phyloP scores from a whole-genome alignment of 2,888 invertebrate genomes.

The Drosophila nr. perissopoda region DNA sequence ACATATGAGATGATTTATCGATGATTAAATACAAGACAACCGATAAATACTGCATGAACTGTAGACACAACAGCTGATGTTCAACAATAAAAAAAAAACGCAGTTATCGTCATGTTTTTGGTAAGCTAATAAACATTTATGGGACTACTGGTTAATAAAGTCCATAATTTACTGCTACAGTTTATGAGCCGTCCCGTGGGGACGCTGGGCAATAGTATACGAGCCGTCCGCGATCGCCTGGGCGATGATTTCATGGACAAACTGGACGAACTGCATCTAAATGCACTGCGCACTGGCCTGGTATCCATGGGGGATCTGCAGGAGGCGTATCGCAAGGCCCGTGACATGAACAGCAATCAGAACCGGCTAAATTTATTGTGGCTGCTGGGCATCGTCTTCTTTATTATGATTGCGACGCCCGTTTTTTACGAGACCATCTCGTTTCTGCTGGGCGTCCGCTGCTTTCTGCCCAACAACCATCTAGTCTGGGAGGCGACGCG shows the following conservation, averaged over 20 bases:
- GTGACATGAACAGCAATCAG: slow-evolving; percentile 70
- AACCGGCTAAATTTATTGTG: slow-evolving; percentile 79
- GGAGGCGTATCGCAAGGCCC: slow-evolving; percentile 81
- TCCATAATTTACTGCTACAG: slow-evolving; percentile 42
- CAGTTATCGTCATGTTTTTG: slow-evolving; percentile 59
- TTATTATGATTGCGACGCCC: slow-evolving; percentile 83
- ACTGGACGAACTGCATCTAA: slow-evolving; percentile 80
- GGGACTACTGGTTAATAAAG: not conserved
- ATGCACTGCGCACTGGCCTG: slow-evolving; percentile 80
- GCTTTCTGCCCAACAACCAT: slow-evolving; percentile 93
- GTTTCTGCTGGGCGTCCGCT: slow-evolving; percentile 87
- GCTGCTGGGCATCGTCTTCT: slow-evolving; percentile 82
- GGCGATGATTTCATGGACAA: slow-evolving; percentile 76
- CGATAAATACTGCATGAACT: not conserved
- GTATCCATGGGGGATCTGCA: slow-evolving; percentile 81
- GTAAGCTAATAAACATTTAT: slow-evolving; percentile 32
- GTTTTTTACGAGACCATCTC: slow-evolving; percentile 83
- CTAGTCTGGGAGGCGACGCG: slow-evolving; percentile 94
- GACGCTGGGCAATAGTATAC: slow-evolving; percentile 65
- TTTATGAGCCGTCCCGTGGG: slow-evolving; percentile 81
- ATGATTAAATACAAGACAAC: slow-evolving; percentile 6
- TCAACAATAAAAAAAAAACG: slow-evolving; percentile 21
- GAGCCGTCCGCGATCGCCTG: slow-evolving; percentile 71
- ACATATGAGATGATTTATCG: slow-evolving; percentile 3
- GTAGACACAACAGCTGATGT: slow-evolving; percentile 36